Evolutionary conservation across 2,888 invertebrate genomes (phyloP).

Genomic region (Acleris holmiana): DNA sequence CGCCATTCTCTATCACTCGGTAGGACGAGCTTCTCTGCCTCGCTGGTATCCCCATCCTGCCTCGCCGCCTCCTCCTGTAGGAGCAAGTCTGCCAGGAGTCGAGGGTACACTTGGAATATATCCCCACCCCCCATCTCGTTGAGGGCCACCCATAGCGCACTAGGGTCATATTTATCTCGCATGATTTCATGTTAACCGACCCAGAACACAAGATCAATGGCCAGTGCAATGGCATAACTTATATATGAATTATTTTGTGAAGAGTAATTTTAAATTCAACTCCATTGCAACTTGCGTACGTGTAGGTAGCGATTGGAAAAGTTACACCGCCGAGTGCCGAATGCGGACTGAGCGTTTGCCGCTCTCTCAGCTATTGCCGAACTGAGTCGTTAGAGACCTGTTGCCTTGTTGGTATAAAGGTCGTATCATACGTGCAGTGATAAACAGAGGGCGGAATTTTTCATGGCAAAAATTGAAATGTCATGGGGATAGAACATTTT

Average conservation of each 20-base stretch:
- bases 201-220: not conserved
- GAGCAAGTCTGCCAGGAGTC: slow-evolving; percentile 86
- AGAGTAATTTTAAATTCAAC: no score
- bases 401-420: slow-evolving; percentile 44
- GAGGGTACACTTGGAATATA: slow-evolving; percentile 87
- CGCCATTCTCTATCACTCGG: slow-evolving; percentile 89
- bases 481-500: no score
- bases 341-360: slow-evolving; percentile 56
- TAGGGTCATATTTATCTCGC: slow-evolving; percentile 68
- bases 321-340: slow-evolving; percentile 54
- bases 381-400: slow-evolving; percentile 49
- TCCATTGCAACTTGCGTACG: no score
- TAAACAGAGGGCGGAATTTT: no score
- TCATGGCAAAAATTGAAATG: no score
- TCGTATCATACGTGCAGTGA: no score
- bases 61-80: slow-evolving; percentile 75
- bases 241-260: no score
- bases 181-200: slow-evolving; percentile 48
- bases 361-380: slow-evolving; percentile 31
- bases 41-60: slow-evolving; percentile 70
- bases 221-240: no score
- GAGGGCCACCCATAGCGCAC: slow-evolving; percentile 81
- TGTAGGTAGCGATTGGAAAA: slow-evolving; percentile 35
- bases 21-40: slow-evolving; percentile 84
- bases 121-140: slow-evolving; percentile 83